phyloP scores from a whole-genome alignment of 2,888 invertebrate species.

The Nemoura dubitans region DNA sequence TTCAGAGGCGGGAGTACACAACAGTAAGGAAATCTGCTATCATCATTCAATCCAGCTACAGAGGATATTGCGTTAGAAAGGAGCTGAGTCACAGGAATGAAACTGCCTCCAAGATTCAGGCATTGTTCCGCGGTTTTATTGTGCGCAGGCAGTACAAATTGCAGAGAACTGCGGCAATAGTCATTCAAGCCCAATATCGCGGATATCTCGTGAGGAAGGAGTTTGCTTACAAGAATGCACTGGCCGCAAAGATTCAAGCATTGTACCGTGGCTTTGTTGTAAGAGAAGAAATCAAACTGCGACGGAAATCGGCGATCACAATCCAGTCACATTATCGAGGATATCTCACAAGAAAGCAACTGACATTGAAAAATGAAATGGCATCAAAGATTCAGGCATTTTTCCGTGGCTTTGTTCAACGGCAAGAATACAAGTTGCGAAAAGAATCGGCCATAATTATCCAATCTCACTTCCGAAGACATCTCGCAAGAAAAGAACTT shows the following conservation, averaged over 20 bases:
- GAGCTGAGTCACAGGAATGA: background rate
- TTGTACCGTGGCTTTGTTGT: constrained; percentile 53
- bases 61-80: background rate
- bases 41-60: constrained; percentile 35
- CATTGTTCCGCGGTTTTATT: constrained; percentile 52
- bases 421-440: background rate
- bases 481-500: background rate
- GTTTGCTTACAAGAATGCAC: constrained; percentile 54
- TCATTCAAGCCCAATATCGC: constrained; percentile 41
- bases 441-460: background rate
- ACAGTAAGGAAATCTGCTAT: background rate
- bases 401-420: constrained; percentile 3
- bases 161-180: constrained; percentile 8
- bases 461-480: background rate
- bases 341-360: background rate
- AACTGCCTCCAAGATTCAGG: background rate
- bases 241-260: constrained; percentile 59
- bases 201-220: constrained; percentile 15
- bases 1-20: background rate
- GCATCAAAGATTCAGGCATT: background rate
- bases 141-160: background rate
- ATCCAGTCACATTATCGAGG: constrained; percentile 29
- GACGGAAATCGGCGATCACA: background rate
- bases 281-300: constrained; percentile 24
- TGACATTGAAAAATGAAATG: background rate